These are phyloP conservation scores for Fistularia commersonii DNA, from an alignment of 2,797 vertebrate genomes.

Conservation along the genomic window DNA sequence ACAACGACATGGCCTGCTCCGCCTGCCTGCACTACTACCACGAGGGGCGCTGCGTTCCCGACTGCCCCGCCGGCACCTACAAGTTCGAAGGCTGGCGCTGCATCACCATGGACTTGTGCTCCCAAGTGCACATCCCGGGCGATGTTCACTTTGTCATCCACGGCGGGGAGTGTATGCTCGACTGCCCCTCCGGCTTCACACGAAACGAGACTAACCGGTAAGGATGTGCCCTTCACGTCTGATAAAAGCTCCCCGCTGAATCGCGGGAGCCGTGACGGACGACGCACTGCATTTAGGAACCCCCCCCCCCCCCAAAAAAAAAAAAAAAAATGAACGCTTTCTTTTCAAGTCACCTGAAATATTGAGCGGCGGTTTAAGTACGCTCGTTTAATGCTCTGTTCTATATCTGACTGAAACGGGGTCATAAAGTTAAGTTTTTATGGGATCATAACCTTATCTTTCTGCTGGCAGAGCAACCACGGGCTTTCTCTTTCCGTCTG, in stretches of 20 bases:
- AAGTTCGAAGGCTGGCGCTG: constrained; percentile 97
- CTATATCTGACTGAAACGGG: background rate
- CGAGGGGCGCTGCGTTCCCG: constrained; percentile 82
- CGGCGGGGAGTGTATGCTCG: constrained; percentile 88
- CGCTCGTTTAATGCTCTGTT: background rate
- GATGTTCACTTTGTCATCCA: constrained; percentile 90
- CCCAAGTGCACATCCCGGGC: constrained; percentile 77
- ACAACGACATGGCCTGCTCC: constrained; percentile 85
- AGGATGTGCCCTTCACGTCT: constrained; percentile 24
- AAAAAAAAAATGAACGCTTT: no score
- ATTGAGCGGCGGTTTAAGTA: no score
- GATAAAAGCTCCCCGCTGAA: constrained; percentile 11
- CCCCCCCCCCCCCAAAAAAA: no score
- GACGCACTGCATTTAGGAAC: constrained; percentile 10
- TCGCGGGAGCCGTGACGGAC: constrained; percentile 2
- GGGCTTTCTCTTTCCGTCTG: background rate
- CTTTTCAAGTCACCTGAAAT: no score
- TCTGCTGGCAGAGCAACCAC: no score
- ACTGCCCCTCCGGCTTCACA: constrained; percentile 92
- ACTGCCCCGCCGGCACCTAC: constrained; percentile 89
- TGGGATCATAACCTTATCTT: no score
- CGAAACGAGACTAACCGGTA: constrained; percentile 89
- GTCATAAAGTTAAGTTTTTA: background rate
- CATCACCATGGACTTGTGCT: constrained; percentile 87
- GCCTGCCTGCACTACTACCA: constrained; percentile 92